These are phyloP conservation scores for Lytechinus variegatus DNA, from an alignment of 35 echinoderm and acorn worm species.

Conservation along the genomic window DNA sequence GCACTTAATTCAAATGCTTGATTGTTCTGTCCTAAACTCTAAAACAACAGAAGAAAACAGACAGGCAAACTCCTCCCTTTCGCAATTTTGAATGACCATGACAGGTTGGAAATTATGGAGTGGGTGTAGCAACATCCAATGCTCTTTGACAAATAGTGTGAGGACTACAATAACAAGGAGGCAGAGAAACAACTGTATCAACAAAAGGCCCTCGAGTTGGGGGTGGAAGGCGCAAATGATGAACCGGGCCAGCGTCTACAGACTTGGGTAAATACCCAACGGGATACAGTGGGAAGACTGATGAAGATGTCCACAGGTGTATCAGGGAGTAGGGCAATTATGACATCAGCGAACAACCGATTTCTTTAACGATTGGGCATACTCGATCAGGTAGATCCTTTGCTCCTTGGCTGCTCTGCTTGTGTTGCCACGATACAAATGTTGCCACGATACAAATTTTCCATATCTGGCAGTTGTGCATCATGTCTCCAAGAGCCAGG, in stretches of 20 bases:
- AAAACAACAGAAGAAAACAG: not conserved
- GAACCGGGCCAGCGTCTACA: not conserved
- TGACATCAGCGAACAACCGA: not conserved
- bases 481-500: slow-evolving; percentile 35
- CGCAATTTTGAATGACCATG: not conserved
- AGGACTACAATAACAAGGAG: not conserved
- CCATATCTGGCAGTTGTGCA: slow-evolving; percentile 36
- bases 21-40: no score
- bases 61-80: not conserved
- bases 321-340: not conserved
- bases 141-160: not conserved
- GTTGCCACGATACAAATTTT: slow-evolving; percentile 44
- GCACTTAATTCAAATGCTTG: no score
- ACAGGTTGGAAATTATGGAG: not conserved
- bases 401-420: slow-evolving; percentile 52
- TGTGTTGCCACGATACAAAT: no score
- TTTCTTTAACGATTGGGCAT: not conserved
- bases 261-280: not conserved
- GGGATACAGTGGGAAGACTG: not conserved
- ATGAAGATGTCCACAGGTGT: not conserved
- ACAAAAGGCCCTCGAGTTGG: not conserved
- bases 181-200: not conserved
- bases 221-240: not conserved
- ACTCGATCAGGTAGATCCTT: slow-evolving; percentile 47
- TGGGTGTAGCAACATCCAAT: not conserved